phyloP scores from a whole-genome alignment of 2,888 invertebrate species.

The Lasioglossum leucozonium region DNA sequence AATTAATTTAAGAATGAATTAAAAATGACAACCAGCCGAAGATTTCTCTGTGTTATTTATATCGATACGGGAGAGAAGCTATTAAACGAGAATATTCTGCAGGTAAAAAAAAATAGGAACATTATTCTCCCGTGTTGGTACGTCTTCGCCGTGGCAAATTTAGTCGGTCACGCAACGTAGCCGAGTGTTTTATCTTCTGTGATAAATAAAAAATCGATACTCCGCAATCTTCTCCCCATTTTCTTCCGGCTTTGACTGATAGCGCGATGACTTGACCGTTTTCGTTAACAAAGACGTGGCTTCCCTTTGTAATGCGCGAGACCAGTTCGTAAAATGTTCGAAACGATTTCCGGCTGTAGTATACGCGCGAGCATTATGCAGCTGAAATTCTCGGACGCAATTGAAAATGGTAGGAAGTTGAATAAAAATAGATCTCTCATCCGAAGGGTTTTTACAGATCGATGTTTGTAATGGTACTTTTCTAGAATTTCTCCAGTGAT shows the following conservation, averaged over 20 bases:
- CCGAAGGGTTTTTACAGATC: not conserved
- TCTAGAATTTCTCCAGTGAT: not conserved
- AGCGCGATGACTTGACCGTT: conserved; percentile 29
- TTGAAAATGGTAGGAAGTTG: not conserved
- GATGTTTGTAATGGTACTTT: too few species aligned
- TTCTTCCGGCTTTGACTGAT: conserved; percentile 12
- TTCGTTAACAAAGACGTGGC: conserved; percentile 33
- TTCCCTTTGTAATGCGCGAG: conserved; percentile 5
- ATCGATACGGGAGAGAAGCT: not conserved
- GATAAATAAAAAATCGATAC: conserved; percentile 46
- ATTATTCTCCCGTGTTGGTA: not conserved
- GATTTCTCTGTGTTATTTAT: not conserved
- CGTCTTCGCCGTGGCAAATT: not conserved
- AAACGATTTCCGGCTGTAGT: not conserved
- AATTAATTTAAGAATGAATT: too few species aligned
- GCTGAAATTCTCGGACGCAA: not conserved
- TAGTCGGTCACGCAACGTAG: conserved; percentile 19
- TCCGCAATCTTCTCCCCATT: conserved; percentile 10
- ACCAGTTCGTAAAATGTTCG: not conserved
- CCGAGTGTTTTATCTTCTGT: conserved; percentile 18
- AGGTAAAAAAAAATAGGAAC: not conserved
- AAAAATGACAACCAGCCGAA: not conserved
- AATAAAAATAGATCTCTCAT: not conserved
- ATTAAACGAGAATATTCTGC: not conserved
- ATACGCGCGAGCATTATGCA: not conserved